Conservation (phyloP, 2,888 invertebrate species). For the Schizotus pectinicornis region DNA sequence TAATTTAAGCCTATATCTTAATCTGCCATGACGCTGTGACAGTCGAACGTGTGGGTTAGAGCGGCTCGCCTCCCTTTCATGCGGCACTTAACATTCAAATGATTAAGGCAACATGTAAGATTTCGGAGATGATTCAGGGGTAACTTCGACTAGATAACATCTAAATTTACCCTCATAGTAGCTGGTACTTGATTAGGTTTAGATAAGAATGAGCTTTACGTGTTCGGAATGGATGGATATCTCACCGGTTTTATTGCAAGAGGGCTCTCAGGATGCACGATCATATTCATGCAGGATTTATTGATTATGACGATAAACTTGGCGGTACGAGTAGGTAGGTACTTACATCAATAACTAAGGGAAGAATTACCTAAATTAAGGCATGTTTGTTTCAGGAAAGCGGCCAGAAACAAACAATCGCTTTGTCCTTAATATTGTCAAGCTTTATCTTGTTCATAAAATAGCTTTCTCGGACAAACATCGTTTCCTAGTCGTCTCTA, state of each 20-base stretch:
- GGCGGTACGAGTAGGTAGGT: no score
- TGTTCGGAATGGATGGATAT: slow-evolving; percentile 38
- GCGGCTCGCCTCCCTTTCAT: slow-evolving; percentile 5
- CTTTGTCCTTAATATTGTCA: slow-evolving; percentile 20
- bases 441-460: slow-evolving; percentile 24
- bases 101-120: slow-evolving; percentile 32
- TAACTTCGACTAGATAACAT: slow-evolving; percentile 40
- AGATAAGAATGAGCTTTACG: slow-evolving; percentile 41
- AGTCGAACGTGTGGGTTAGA: neutral
- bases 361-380: slow-evolving; percentile 19
- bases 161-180: slow-evolving; percentile 40
- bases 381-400: neutral
- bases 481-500: slow-evolving; percentile 4
- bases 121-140: slow-evolving; percentile 34
- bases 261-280: neutral
- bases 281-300: neutral
- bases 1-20: slow-evolving; percentile 24
- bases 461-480: slow-evolving; percentile 11
- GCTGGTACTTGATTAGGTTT: slow-evolving; percentile 39
- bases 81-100: slow-evolving; percentile 28
- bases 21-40: slow-evolving; percentile 1
- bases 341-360: slow-evolving; percentile 1
- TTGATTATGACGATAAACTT: slow-evolving; percentile 10
- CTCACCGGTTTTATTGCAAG: slow-evolving; percentile 24
- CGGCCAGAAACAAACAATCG: slow-evolving; percentile 22